A percentile compares a stretch with the other conserved stretches of the same genome.
Evolutionary conservation across 2,888 invertebrate species (phyloP).

Genomic region (Agrochola lychnidis): DNA sequence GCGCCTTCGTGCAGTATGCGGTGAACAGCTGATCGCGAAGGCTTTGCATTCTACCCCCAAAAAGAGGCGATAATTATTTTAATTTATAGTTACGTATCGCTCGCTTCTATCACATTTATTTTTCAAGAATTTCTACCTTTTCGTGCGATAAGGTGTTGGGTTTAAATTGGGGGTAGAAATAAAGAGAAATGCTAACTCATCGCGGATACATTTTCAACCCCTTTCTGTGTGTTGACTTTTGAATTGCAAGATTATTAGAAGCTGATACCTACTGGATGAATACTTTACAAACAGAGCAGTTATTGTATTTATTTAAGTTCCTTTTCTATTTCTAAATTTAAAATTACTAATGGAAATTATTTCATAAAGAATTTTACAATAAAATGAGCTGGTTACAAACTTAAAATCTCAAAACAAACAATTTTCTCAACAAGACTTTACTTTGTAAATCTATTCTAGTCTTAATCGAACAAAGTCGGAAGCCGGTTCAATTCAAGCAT

Average conservation of each 20-base stretch:
- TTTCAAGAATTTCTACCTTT: constrained; percentile 61
- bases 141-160: constrained; percentile 59
- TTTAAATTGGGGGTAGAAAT: constrained; percentile 49
- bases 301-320: constrained; percentile 17
- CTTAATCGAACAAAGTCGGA: constrained; percentile 41
- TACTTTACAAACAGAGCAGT: constrained; percentile 13
- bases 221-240: constrained; percentile 37
- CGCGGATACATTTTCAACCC: constrained; percentile 32
- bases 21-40: constrained; percentile 61
- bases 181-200: constrained; percentile 54
- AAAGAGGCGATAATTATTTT: constrained; percentile 86
- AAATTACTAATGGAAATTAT: background rate
- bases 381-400: background rate
- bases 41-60: constrained; percentile 76
- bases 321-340: background rate
- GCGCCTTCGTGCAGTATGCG: constrained; percentile 54
- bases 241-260: constrained; percentile 17
- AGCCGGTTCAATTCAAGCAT: constrained; percentile 69
- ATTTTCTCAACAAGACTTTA: constrained; percentile 5
- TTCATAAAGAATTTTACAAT: background rate
- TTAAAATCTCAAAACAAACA: constrained; percentile 8
- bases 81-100: constrained; percentile 77
- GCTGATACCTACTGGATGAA: background rate
- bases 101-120: constrained; percentile 66
- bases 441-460: constrained; percentile 22